Base-by-base conservation (phyloP, 2,113 vertebrate species). In the Artemisiospiza belli region DNA sequence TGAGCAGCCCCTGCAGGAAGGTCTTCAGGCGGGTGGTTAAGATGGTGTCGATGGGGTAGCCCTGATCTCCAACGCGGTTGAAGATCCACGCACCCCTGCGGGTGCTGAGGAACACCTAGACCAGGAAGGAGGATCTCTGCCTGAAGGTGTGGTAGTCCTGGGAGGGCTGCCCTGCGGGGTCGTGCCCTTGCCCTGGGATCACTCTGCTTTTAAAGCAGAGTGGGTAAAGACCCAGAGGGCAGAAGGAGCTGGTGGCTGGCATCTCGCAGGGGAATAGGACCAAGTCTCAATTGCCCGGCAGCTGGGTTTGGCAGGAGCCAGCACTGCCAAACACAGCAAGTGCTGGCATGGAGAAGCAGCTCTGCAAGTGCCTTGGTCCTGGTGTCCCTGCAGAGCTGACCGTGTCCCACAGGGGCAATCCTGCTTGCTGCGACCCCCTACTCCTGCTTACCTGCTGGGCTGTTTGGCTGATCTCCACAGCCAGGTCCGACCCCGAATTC, bases 31-130 rank as follows among this genome's bases (percentile, higher is more conserved):
- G 95, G 3, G 94, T 97, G 43, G 35, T 73, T 18, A 92, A 3
- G 55, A 93, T 0, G 12, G 16, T 58, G 33, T 98, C 97, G 0
- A 78, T 28, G n/a, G 97, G 97, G 30, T 97, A 91, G 20, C 97
- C 97, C 12, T 22, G 10, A 17, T 97, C 90, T 8, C 92, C 97
- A 75, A 98, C 97, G 1, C 98, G 98, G 74, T 98, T 97, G 2
- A 98, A 1, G 75, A 99, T 83, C 99, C 99, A 99, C 0, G 98
- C 89, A 0, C 99, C 99, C 49, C 98, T 92, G 25, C 98, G 98
- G 15, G 98, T 99, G 91, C 99, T 99, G 84, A 99, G 98, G 92
- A 99, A 99, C 12, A 99, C 99, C 99, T 99, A 94, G 33, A 28
- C 18, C 57, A 74, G n/a, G 44, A 66, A 68, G 61, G 92, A 91